Evolutionary conservation across 2,113 vertebrate genomes (phyloP), one percentile per base, ranked within the genome.

Genomic region (Proteles cristata): DNA sequence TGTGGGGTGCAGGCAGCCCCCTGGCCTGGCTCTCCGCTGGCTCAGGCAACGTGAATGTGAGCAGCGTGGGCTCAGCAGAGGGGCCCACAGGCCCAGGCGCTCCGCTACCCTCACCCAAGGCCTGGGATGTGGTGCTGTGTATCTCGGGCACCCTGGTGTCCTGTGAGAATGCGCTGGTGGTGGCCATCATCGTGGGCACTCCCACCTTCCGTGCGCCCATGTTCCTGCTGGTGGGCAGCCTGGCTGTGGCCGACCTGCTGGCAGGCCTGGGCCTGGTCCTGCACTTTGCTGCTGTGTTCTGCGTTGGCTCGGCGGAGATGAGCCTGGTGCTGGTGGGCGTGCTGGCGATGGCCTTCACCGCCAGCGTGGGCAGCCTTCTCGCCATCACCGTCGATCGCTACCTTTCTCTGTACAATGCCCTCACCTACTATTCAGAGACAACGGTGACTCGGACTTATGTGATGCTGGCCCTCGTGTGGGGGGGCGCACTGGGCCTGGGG

Each of bases 341-440:
- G 45, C 98, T 99, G 96, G 99, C 99, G 33, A 99, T 98, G 80
- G 99, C 99, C 14, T 99, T 99, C 95, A 99, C 99, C 0, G 99
- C 99, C 96, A 99, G 99, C 0, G 98, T 99, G 6, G 98, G 99
- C 98, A 99, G 99, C 98, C 98, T 99, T 90, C 98, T 99, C 98
- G 98, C 99, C 95, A 99, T 99, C 88, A 99, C 99, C 8, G 98
- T 99, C 4, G 99, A 99, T 98, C 99, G 99, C 25, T 99, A 99
- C 98, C 98, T 99, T 97, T 99, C 99, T 19, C 98, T 99, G 88
- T 99, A 99, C 98, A 99, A 99, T 0, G 99, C 99, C 33, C 99
- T 99, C 94, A 99, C 99, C 87, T 99, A 99, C 92, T 99, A 99
- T 91, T 99, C 99, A 0, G 98, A 99, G 82, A 98, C 99, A 79